These are phyloP conservation scores for Varecia variegata DNA, from an alignment of 2,797 vertebrate species.

Conservation along the genomic window DNA sequence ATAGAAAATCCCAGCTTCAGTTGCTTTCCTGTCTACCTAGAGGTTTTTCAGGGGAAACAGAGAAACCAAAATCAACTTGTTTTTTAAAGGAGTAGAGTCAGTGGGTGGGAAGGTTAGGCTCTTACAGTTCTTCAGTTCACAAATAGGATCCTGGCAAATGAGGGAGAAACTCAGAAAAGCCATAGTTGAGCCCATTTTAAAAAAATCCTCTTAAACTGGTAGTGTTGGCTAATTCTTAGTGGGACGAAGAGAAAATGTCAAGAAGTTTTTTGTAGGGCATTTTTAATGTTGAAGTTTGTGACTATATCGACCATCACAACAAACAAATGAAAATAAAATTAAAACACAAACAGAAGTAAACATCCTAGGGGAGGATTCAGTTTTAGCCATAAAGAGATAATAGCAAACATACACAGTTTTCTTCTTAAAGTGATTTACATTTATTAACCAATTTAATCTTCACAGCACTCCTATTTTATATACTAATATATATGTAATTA, in stretches of 20 bases:
- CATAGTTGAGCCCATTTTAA: background rate
- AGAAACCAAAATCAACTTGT: background rate
- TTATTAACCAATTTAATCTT: background rate
- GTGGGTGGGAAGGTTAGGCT: background rate
- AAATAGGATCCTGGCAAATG: background rate
- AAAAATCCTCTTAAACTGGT: background rate
- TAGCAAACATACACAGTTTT: background rate
- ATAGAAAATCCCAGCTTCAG: background rate
- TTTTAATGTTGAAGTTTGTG: background rate
- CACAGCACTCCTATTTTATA: background rate
- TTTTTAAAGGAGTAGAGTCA: background rate
- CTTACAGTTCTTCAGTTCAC: background rate
- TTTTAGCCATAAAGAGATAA: background rate
- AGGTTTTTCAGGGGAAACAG: background rate
- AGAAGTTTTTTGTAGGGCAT: background rate
- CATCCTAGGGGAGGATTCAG: background rate
- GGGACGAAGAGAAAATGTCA: background rate
- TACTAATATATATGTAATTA: background rate
- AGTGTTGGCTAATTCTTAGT: background rate
- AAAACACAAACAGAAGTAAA: background rate
- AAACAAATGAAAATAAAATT: background rate
- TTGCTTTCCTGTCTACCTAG: background rate
- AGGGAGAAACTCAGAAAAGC: background rate
- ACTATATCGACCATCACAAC: background rate
- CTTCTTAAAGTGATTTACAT: background rate